phyloP scores from a whole-genome alignment of 2,113 vertebrate genomes.

The Archilochus colubris region DNA sequence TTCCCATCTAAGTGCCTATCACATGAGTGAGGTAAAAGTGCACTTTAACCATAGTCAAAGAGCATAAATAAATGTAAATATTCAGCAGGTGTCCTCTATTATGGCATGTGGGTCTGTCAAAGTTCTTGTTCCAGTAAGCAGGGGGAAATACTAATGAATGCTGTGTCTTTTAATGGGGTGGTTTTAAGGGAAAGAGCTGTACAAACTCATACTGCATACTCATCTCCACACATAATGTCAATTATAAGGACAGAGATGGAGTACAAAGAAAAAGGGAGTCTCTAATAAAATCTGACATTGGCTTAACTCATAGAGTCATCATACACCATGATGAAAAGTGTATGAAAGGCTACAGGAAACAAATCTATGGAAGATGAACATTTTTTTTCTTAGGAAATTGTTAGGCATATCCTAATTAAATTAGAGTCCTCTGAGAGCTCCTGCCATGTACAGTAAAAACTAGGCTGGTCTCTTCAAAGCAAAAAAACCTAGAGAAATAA shows the following conservation, averaged over 20 bases:
- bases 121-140: not conserved
- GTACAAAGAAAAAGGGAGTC: not conserved
- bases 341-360: not conserved
- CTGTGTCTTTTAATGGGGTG: not conserved
- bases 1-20: not conserved
- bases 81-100: not conserved
- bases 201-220: not conserved
- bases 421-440: not conserved
- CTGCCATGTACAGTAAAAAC: not conserved
- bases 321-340: too few species aligned
- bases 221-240: not conserved
- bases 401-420: not conserved
- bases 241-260: not conserved
- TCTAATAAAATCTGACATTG: not conserved
- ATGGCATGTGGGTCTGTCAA: not conserved
- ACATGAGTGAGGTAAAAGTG: not conserved
- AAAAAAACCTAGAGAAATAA: not conserved
- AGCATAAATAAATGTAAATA: not conserved
- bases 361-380: not conserved
- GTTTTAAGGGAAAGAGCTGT: not conserved
- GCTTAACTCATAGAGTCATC: not conserved
- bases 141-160: not conserved
- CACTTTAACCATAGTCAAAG: not conserved
- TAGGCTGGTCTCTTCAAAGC: not conserved
- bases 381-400: not conserved